Percentiles rank a stretch among this genome's conserved stretches.
Evolutionary conservation across 2,797 vertebrate species (phyloP).

Genomic region (Pangasius mekongensis): DNA sequence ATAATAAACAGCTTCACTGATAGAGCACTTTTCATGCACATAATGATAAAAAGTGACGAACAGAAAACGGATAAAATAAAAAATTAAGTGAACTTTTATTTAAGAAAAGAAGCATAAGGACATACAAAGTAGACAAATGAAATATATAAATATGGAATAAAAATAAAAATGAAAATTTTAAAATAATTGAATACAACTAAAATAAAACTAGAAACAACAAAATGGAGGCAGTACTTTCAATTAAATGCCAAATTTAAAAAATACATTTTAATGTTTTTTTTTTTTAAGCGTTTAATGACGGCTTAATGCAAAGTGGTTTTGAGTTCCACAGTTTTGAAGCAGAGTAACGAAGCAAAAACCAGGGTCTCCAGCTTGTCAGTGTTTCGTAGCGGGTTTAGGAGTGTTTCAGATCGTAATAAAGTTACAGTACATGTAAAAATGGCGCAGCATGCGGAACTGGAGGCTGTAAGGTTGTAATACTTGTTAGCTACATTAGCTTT

Average conservation of each 20-base stretch:
- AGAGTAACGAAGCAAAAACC: no score
- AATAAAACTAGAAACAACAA: not conserved
- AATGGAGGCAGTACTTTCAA: not conserved
- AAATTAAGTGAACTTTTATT: not conserved
- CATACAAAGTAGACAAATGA: not conserved
- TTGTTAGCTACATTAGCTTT: not conserved
- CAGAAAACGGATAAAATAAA: not conserved
- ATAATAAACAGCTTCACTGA: not conserved
- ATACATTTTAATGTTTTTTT: not conserved
- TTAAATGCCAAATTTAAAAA: not conserved
- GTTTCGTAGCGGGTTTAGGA: no score
- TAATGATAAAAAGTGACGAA: not conserved
- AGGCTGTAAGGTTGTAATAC: not conserved
- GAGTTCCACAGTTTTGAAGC: no score
- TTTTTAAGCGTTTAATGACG: no score
- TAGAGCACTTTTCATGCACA: not conserved
- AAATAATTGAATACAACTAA: not conserved
- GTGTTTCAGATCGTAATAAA: not conserved
- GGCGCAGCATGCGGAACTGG: not conserved
- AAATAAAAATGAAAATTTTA: not conserved
- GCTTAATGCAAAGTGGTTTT: no score
- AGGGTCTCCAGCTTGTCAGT: no score
- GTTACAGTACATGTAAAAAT: not conserved
- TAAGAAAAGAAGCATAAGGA: not conserved
- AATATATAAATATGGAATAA: not conserved